phyloP scores from a whole-genome alignment of 2,888 invertebrate genomes.

The Megamerina dolium region DNA sequence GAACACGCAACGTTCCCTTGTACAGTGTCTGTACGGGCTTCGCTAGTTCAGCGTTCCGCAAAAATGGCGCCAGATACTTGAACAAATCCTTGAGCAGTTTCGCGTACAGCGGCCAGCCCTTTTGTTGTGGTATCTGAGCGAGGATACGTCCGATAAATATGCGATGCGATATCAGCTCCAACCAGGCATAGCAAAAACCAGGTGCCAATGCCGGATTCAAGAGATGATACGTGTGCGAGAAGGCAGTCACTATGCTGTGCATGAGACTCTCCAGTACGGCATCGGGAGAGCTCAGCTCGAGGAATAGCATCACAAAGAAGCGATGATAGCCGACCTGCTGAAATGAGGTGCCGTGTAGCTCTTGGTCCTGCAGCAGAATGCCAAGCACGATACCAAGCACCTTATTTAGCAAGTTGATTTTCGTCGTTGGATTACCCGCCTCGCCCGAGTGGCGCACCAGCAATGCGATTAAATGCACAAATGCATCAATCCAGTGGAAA shows the following conservation, averaged over 20 bases:
- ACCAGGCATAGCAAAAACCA: slow-evolving; percentile 97
- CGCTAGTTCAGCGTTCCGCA: slow-evolving; percentile 93
- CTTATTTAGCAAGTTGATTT: slow-evolving; percentile 95
- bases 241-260: slow-evolving; percentile 80
- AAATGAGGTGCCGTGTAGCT: slow-evolving; percentile 74
- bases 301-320: slow-evolving; percentile 91
- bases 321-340: slow-evolving; percentile 98
- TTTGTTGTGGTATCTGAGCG: slow-evolving; percentile 85
- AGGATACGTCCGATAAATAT: slow-evolving; percentile 92
- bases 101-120: slow-evolving; percentile 97
- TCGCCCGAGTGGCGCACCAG: slow-evolving; percentile 94
- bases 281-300: slow-evolving; percentile 92
- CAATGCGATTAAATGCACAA: slow-evolving; percentile 85
- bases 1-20: slow-evolving; percentile 90
- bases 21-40: slow-evolving; percentile 91
- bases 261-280: slow-evolving; percentile 90
- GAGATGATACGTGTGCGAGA: slow-evolving; percentile 92
- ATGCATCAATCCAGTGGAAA: slow-evolving; percentile 92
- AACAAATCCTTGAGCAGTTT: slow-evolving; percentile 93
- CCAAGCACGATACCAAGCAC: slow-evolving; percentile 90
- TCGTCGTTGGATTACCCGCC: slow-evolving; percentile 78
- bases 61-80: slow-evolving; percentile 93
- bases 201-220: slow-evolving; percentile 89
- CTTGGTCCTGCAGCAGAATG: slow-evolving; percentile 93
- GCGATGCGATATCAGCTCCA: slow-evolving; percentile 94